phyloP scores from a whole-genome alignment of 2,888 invertebrate species.

The Alloplasta piceator region DNA sequence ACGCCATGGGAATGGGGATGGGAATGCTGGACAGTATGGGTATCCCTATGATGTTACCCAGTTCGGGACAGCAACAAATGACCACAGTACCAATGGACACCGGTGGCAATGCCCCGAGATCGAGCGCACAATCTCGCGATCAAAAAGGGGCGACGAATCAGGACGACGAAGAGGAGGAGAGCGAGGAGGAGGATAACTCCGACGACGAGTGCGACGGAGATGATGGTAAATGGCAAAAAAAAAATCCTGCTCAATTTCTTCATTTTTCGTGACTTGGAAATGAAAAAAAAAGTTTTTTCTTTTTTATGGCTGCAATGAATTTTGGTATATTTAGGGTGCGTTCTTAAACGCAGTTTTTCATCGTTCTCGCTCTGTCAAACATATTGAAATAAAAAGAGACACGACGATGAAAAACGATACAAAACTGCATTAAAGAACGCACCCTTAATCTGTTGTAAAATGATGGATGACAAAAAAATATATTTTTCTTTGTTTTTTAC shows the following conservation, averaged over 20 bases:
- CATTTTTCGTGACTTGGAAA: too few species aligned
- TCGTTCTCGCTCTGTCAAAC: too few species aligned
- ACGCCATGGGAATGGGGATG: conserved; percentile 79
- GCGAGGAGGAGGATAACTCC: conserved; percentile 80
- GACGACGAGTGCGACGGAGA: conserved; percentile 81
- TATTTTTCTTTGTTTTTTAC: background rate
- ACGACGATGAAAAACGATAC: too few species aligned
- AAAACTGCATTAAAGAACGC: too few species aligned
- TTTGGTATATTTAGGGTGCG: too few species aligned
- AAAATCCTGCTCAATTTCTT: background rate
- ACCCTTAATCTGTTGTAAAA: too few species aligned
- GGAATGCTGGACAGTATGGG: conserved; percentile 81
- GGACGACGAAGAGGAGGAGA: conserved; percentile 79
- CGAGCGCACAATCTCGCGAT: conserved; percentile 78
- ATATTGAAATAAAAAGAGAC: too few species aligned
- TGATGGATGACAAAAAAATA: too few species aligned
- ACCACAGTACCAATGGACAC: conserved; percentile 82
- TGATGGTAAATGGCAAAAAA: conserved; percentile 72
- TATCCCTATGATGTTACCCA: conserved; percentile 78
- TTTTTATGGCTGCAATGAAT: too few species aligned
- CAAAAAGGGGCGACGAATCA: conserved; percentile 73
- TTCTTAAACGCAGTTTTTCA: too few species aligned
- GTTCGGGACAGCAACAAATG: conserved; percentile 76
- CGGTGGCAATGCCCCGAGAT: conserved; percentile 76
- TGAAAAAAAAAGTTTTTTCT: too few species aligned